Conservation (phyloP, 2,888 invertebrate genomes). For the Xestobium rufovillosum region DNA sequence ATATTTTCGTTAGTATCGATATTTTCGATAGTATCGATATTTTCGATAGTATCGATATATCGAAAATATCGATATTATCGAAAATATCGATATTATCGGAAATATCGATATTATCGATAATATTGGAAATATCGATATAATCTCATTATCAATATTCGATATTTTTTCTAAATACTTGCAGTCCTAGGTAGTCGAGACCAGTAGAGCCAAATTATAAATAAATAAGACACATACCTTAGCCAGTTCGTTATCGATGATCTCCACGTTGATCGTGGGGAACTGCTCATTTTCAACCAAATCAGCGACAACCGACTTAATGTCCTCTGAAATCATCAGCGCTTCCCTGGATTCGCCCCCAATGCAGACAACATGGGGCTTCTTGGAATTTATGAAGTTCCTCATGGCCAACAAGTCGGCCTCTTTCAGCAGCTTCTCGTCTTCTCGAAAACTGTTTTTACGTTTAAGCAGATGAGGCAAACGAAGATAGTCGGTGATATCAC, state of each 20-base stretch:
- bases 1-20: too few relatives aligned
- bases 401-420: slow-evolving; percentile 61
- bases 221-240: slow-evolving; percentile 52
- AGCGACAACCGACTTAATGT: slow-evolving; percentile 64
- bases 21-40: too few relatives aligned
- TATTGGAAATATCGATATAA: too few relatives aligned
- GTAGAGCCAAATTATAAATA: too few relatives aligned
- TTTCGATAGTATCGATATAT: too few relatives aligned
- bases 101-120: too few relatives aligned
- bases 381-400: slow-evolving; percentile 74
- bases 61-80: too few relatives aligned
- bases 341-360: slow-evolving; percentile 83
- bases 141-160: too few relatives aligned
- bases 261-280: slow-evolving; percentile 79
- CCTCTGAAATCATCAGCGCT: slow-evolving; percentile 72
- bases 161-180: too few relatives aligned
- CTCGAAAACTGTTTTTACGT: slow-evolving; percentile 64
- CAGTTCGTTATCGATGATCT: slow-evolving; percentile 89
- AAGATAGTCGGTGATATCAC: slow-evolving; percentile 86
- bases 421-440: slow-evolving; percentile 55
- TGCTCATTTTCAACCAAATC: slow-evolving; percentile 77
- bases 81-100: too few relatives aligned
- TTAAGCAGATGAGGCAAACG: slow-evolving; percentile 80
- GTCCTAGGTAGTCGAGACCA: too few relatives aligned
- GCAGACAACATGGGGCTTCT: slow-evolving; percentile 86